Conservation (phyloP, 2,113 vertebrate species). For the Enhydra lutris region DNA sequence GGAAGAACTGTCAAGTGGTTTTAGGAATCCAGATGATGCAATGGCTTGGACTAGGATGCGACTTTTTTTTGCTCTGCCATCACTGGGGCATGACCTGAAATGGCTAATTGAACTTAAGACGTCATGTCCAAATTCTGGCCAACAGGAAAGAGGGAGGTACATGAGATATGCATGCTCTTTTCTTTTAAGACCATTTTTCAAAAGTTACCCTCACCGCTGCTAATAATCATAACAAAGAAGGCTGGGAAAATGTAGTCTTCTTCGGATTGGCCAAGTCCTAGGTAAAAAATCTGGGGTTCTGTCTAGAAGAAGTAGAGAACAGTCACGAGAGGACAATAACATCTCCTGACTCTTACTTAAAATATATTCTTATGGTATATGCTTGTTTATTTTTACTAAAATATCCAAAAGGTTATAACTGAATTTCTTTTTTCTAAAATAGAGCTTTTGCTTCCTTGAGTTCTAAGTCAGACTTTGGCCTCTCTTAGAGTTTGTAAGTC, state of each 20-base stretch:
- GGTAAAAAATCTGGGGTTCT: not conserved
- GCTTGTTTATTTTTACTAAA: not conserved
- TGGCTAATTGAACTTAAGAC: not conserved
- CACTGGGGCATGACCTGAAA: not conserved
- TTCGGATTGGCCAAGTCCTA: not conserved
- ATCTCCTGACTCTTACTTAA: not conserved
- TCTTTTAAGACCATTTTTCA: not conserved
- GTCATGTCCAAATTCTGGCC: not conserved
- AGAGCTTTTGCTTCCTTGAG: not conserved
- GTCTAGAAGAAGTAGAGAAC: not conserved
- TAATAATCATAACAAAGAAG: not conserved
- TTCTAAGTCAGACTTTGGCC: not conserved
- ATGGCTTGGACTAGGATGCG: not conserved
- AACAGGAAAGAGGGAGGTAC: not conserved
- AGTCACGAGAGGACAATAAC: not conserved
- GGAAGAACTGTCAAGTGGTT: not conserved
- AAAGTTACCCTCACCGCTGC: not conserved
- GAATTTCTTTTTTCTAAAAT: constrained; percentile 19
- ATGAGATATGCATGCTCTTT: not conserved
- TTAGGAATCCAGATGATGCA: not conserved
- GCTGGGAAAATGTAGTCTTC: not conserved
- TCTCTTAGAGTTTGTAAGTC: not conserved
- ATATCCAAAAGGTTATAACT: not conserved
- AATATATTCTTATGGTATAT: not conserved
- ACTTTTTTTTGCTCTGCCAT: not conserved